Evolutionary conservation across 53 echinoderm and acorn worm genomes (phyloP), one percentile per base, ranked within the genome.

Genomic region (Temnopleurus reevesii): DNA sequence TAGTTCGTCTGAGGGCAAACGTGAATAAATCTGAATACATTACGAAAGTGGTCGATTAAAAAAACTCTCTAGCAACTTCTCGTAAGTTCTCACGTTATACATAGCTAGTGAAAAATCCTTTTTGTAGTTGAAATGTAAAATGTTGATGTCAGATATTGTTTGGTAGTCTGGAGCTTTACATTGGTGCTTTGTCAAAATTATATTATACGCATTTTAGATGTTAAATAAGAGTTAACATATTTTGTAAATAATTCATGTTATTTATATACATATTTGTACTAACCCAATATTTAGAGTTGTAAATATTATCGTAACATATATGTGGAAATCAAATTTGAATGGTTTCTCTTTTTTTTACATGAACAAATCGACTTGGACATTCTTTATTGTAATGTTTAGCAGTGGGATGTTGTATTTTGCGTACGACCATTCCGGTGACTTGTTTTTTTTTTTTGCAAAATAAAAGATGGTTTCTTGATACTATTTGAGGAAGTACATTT

Each of bases 241-340:
- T 71, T 63, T 71, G 71, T 71, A 71, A 36, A 71, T 71, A 38
- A 38, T 71, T 41, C 41, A n/a, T 38, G 41, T 71, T 71, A 71
- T 71, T 71, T 71, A 71, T 36, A 36, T 56, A 15, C 71, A n/a
- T 41, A 71, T 71, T n/a, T 71, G 71, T 71, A 71, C 43, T 71
- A 71, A 71, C 71, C n/a, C 23, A 43, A 56, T 56, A 56, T 56
- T n/a, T n/a, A n/a, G n/a, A n/a, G n/a, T n/a, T n/a, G n/a, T n/a
- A n/a, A n/a, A n/a, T n/a, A n/a, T n/a, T n/a, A n/a, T n/a, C n/a
- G n/a, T n/a, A n/a, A n/a, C n/a, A n/a, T n/a, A n/a, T n/a, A n/a
- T n/a, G n/a, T n/a, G n/a, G n/a, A n/a, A n/a, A n/a, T n/a, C n/a
- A n/a, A n/a, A n/a, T n/a, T n/a, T n/a, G n/a, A n/a, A n/a, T n/a